Evolutionary conservation across 2,797 vertebrate species (phyloP), one percentile per base, ranked within the genome.

Genomic region (Hyperoplus lanceolatus): DNA sequence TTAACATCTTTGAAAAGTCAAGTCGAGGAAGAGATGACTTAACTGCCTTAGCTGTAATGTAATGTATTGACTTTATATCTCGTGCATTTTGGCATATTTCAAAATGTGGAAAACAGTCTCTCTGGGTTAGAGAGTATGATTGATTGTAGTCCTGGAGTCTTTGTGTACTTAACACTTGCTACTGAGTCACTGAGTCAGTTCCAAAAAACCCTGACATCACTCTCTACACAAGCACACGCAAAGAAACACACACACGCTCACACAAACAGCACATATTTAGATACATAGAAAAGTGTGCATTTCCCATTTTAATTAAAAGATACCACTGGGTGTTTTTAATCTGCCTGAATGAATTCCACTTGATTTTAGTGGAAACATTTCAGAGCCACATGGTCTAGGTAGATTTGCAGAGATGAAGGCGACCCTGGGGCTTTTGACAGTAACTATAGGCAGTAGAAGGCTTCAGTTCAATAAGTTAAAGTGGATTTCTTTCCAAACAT

Each of bases 401-500:
- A 16, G 14, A 45, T 43, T 49, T 64, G 6, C 15, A 1, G 1
- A 53, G 41, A 36, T 56, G 16, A 41, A 70, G 18, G 50, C 57
- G 65, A 11, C 11, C 7, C 48, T 60, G 9, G 2, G 29, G 29
- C 29, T 70, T 70, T 50, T 60, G 46, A 50, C 11, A 58, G 14
- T 14, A 56, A 56, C 36, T 29, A n/a, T 11, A 29, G 29, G 29
- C 29, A 29, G 8, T 4, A 0, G 2, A 54, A 61, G 13, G 51
- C 18, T 67, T 67, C 68, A 73, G 18, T 45, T 48, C 43, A 69
- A 59, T 57, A 81, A 50, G 13, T 66, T 76, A 41, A 5, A 64
- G 39, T 53, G 53, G 15, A 65, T 71, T 82, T 70, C 69, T 50
- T 57, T 68, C 41, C 29, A 29, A 73, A 71, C 59, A 60, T 63